These are phyloP conservation scores for Harpalus rubripes DNA, from an alignment of 2,888 invertebrate species.

Conservation along the genomic window DNA sequence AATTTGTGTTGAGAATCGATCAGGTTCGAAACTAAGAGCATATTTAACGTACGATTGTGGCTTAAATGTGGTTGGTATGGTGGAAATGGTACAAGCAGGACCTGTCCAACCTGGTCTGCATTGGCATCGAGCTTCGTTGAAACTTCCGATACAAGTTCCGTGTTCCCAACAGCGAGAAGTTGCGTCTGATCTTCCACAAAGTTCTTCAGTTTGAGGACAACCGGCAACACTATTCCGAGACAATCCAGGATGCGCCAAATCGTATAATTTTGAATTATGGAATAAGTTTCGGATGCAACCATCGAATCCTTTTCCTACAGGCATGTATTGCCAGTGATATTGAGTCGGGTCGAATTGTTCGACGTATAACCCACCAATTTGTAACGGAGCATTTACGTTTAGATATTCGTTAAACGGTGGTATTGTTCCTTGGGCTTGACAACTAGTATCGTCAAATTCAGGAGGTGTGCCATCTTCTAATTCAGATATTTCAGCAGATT, in stretches of 20 bases:
- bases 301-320: constrained; percentile 93
- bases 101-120: constrained; percentile 98
- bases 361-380: constrained; percentile 95
- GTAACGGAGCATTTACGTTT: constrained; percentile 96
- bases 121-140: constrained; percentile 93
- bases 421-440: constrained; percentile 93
- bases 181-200: constrained; percentile 92
- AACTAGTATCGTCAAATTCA: constrained; percentile 92
- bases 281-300: constrained; percentile 97
- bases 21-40: constrained; percentile 95
- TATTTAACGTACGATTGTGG: constrained; percentile 98
- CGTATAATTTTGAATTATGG: constrained; percentile 97
- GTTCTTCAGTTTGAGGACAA: constrained; percentile 95
- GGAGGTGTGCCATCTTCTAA: constrained; percentile 94
- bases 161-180: constrained; percentile 94
- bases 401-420: constrained; percentile 97
- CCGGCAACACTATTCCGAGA: constrained; percentile 92
- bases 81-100: constrained; percentile 90
- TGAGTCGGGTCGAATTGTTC: constrained; percentile 93
- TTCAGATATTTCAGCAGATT: constrained; percentile 92
- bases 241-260: constrained; percentile 94
- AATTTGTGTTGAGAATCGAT: constrained; percentile 94
- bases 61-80: constrained; percentile 94
- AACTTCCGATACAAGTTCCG: constrained; percentile 95
- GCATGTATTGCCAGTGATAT: constrained; percentile 95